Base-by-base conservation (phyloP, 1,140 invertebrate species). In the Psilanteris sp. region DNA sequence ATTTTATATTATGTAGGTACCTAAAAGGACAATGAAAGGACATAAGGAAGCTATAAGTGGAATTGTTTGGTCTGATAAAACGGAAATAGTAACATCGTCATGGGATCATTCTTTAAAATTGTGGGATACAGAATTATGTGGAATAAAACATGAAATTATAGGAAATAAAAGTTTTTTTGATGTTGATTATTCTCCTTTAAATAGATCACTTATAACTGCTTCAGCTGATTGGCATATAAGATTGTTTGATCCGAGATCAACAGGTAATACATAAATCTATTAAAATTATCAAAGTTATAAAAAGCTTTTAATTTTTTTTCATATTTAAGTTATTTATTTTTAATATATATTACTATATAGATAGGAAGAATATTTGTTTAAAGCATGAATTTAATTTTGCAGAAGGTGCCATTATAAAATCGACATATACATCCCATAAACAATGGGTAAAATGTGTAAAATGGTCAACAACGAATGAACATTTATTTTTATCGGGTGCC, bases 51-150 rank as follows among this genome's bases (percentile, higher is more conserved):
- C 93, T 10, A 91, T 99, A 4, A 96, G 95, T 4, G 92, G 92
- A 0, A 90, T 96, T 0, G 89, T 92, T 31, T 99, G 97, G 97
- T 91, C 94, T 55, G 93, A 94, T 62, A 89, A 89, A 43, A 89
- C 92, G 27, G 93, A 92, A 54, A 83, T 98, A 1, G 91, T 95
- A 7, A 96, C 96, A 0, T 95, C 94, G 1, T 95, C 95, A 0
- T 98, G 97, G 97, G 98, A 99, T 90, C 97, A 99, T 81, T 96
- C 97, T 0, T 88, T 99, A 5, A 94, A 95, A 85, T 79, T 98
- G 2, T 99, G 98, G 98, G 97, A 99, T 89, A 89, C 95, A 13
- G 93, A 97, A 85, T 85, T 95, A 18, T 94, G 93, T 54, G 94
- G 93, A 7, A 92, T 96, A 4, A 95, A 95, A 82, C 90, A 92